These are phyloP conservation scores for Agapornis canus DNA, from an alignment of 2,797 vertebrate genomes.

Conservation along the genomic window DNA sequence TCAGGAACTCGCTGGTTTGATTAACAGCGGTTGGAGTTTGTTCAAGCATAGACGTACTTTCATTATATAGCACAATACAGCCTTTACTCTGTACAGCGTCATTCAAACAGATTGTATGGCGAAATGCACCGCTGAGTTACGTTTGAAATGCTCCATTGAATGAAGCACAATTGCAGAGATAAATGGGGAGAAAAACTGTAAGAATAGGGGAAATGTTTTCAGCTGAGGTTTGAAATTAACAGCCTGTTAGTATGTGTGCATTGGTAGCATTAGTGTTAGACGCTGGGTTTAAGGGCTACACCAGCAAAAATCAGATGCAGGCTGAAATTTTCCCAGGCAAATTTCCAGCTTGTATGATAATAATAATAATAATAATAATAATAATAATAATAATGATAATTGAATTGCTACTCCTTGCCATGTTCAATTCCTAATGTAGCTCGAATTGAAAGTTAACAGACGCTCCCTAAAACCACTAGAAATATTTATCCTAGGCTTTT, in stretches of 20 bases:
- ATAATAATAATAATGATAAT: background rate
- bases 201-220: slow-evolving; percentile 46
- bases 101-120: slow-evolving; percentile 56
- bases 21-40: slow-evolving; percentile 48
- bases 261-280: background rate
- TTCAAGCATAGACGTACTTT: slow-evolving; percentile 39
- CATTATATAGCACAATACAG: slow-evolving; percentile 66
- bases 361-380: background rate
- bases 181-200: slow-evolving; percentile 54
- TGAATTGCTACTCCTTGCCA: background rate
- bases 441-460: slow-evolving; percentile 2
- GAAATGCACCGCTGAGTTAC: background rate
- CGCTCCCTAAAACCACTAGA: background rate
- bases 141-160: slow-evolving; percentile 49
- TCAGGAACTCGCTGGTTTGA: slow-evolving; percentile 60
- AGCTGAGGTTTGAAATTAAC: slow-evolving; percentile 58
- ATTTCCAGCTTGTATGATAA: background rate
- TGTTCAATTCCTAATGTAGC: background rate
- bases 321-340: background rate
- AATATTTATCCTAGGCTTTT: slow-evolving; percentile 16
- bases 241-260: slow-evolving; percentile 2
- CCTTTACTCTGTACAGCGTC: slow-evolving; percentile 55
- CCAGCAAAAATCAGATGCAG: background rate
- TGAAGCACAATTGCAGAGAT: slow-evolving; percentile 53
- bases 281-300: background rate